These are phyloP conservation scores for Corticium candelabrum DNA, from an alignment of 37 sponge, comb jelly and placozoan genomes.

Conservation along the genomic window DNA sequence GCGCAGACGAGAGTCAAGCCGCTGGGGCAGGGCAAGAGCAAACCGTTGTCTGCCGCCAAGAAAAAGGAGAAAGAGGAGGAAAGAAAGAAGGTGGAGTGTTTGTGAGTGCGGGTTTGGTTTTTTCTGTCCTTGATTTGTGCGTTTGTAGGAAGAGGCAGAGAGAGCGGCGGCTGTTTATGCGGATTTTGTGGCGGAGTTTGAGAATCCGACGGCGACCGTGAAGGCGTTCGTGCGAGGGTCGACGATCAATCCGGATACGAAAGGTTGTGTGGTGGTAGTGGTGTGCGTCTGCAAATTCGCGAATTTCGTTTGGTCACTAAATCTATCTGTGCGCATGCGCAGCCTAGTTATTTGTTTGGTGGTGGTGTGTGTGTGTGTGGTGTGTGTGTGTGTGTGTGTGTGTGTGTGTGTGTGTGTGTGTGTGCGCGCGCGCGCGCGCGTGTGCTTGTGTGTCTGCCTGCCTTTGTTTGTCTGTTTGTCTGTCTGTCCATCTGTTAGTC, in stretches of 20 bases:
- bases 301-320: too few species aligned
- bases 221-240: conserved; percentile 90
- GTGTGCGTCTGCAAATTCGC: too few species aligned
- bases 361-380: too few species aligned
- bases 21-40: not conserved
- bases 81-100: conserved; percentile 32
- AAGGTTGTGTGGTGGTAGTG: too few species aligned
- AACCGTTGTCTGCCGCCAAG: conserved; percentile 14
- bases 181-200: conserved; percentile 86
- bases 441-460: too few species aligned
- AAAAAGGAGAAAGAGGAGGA: conserved; percentile 53
- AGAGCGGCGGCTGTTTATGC: conserved; percentile 82
- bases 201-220: conserved; percentile 36
- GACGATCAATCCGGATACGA: conserved; percentile 64
- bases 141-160: conserved; percentile 27
- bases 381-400: too few species aligned
- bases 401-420: too few species aligned
- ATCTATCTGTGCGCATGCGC: too few species aligned
- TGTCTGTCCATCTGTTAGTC: too few species aligned
- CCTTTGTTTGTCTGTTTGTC: too few species aligned
- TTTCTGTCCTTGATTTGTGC: not conserved
- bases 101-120: not conserved
- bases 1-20: not conserved
- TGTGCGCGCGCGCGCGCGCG: too few species aligned
- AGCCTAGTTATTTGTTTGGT: too few species aligned